These are phyloP conservation scores for Corythoichthys intestinalis DNA, from an alignment of 2,113 vertebrate species.

Conservation along the genomic window DNA sequence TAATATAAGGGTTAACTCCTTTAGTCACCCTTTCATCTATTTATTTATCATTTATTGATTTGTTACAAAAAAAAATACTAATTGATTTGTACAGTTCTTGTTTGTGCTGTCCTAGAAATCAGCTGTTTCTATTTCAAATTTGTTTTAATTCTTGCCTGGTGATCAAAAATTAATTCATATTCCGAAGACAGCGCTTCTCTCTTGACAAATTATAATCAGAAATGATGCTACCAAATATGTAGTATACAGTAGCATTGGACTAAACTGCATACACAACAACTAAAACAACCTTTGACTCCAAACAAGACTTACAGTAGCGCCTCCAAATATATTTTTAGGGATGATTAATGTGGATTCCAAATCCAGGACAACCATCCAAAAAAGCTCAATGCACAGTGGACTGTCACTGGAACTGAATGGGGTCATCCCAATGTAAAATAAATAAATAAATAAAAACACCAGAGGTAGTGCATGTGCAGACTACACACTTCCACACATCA, in stretches of 20 bases:
- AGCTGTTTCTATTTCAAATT: no score
- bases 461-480: neutral
- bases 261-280: no score
- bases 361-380: constrained; percentile 47
- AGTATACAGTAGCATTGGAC: neutral
- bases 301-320: no score
- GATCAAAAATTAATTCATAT: no score
- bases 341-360: constrained; percentile 47
- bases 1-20: no score
- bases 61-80: no score
- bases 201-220: neutral
- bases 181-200: neutral
- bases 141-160: no score
- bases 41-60: no score
- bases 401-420: constrained; percentile 44
- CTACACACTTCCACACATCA: neutral
- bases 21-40: no score
- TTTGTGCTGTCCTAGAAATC: no score
- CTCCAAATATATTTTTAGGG: constrained; percentile 42
- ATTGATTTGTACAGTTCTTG: no score
- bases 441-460: neutral
- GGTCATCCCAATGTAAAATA: constrained; percentile 35
- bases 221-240: neutral
- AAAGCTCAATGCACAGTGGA: constrained; percentile 40
- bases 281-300: no score